Percentiles rank a stretch among this genome's conserved stretches.
phyloP scores from a whole-genome alignment of 2,113 vertebrate species.

The Tringa solitaria region DNA sequence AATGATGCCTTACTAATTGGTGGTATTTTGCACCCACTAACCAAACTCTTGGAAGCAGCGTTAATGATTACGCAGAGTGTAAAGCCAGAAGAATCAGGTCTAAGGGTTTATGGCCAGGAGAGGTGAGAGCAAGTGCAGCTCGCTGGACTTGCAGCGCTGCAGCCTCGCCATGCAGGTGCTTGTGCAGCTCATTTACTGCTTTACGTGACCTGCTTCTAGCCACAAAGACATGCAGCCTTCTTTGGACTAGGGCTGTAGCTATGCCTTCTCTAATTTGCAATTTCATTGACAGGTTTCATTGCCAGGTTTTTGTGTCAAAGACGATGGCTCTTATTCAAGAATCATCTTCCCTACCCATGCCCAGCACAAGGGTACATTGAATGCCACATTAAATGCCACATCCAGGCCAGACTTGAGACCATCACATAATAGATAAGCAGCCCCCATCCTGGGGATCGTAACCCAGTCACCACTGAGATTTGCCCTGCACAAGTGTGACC shows the following conservation, averaged over 20 bases:
- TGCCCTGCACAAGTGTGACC: fast-evolving
- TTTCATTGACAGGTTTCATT: background rate
- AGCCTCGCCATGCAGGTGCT: background rate
- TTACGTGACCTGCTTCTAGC: background rate
- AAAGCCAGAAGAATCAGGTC: background rate
- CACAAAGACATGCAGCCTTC: background rate
- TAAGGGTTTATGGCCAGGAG: background rate
- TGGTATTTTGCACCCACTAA: slow-evolving; percentile 22
- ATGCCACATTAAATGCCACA: background rate
- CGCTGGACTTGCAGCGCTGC: fast-evolving
- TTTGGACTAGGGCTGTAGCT: background rate
- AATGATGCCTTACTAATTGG: background rate
- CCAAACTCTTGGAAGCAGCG: background rate
- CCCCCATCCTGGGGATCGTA: background rate
- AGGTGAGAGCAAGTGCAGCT: background rate
- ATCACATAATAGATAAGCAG: background rate
- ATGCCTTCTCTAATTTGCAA: background rate
- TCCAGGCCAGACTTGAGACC: background rate
- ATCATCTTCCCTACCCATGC: background rate
- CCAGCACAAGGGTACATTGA: background rate
- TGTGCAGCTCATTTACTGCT: background rate
- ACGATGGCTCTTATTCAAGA: background rate
- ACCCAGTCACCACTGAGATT: background rate
- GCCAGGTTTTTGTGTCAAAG: background rate
- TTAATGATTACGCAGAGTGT: background rate